Evolutionary conservation across 2,797 vertebrate genomes (phyloP), one percentile per base, ranked within the genome.

Genomic region (Cynopterus sphinx): DNA sequence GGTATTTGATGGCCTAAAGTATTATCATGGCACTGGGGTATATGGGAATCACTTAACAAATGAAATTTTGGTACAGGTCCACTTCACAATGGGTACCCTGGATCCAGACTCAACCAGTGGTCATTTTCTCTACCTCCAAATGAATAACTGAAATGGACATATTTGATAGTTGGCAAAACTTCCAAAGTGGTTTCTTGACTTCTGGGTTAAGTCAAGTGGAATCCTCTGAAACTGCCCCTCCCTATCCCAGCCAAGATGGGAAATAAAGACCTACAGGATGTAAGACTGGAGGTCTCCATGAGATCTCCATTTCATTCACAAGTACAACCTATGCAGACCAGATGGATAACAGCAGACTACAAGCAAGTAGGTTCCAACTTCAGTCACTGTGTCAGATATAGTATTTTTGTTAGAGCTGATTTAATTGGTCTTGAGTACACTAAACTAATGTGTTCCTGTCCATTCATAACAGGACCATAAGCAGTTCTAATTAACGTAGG

Each of bases 101-200:
- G 24, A 41, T 43, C 77, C 43, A 86, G 33, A 71, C 26, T 41
- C 55, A 78, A 65, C 43, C 33, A 70, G 24, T 24, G 28, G 11
- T 26, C 26, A 70, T 41, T 68, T 83, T 46, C 24, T n/a, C 63
- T 51, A 39, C 74, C 85, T 65, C n/a, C 55, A 95, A 61, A 55
- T 39, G n/a, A 59, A 2, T 65, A 75, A 78, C 3, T 86, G 49
- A 74, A 85, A 95, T 31, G 63, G 13, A 77, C 26, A 86, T 49
- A 86, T 24, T 79, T 79, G n/a, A n/a, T 74, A 70, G n/a, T 43
- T 90, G 82, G 83, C 22, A 74, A 63, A 90, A 83, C n/a, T 59
- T 90, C 28, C 39, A 70, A 74, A 87, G 4, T 90, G 74, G 39
- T 67, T 94, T 92, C 53, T 83, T 53, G 31, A 59, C 16, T 61